phyloP scores from a whole-genome alignment of 1,140 invertebrate genomes.

The Lucilia cuprina region DNA sequence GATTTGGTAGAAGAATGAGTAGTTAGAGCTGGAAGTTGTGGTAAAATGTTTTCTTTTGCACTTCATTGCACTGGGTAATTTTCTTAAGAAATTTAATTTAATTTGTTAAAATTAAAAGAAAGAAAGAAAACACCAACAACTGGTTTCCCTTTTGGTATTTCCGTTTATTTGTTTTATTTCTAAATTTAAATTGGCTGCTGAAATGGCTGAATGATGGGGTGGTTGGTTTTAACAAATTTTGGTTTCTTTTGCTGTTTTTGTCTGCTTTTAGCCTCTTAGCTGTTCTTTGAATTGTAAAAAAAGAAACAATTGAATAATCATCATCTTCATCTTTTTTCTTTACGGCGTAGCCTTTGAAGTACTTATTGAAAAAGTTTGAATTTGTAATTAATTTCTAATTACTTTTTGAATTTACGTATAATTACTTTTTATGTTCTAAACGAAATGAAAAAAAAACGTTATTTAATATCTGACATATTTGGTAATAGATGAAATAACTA shows the following conservation, averaged over 20 bases:
- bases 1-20: neutral
- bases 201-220: neutral
- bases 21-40: neutral
- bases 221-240: too few species aligned
- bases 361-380: slow-evolving; percentile 9
- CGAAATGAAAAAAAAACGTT: neutral
- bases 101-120: neutral
- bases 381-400: slow-evolving; percentile 26
- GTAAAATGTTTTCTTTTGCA: slow-evolving; percentile 25
- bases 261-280: slow-evolving; percentile 16
- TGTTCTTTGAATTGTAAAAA: slow-evolving; percentile 18
- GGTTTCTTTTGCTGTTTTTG: neutral
- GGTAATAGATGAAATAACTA: neutral
- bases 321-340: slow-evolving; percentile 6
- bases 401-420: neutral
- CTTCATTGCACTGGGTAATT: slow-evolving; percentile 24
- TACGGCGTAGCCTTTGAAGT: neutral
- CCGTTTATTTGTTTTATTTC: neutral
- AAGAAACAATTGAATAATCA: slow-evolving; percentile 6
- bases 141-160: slow-evolving; percentile 10
- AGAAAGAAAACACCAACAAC: neutral
- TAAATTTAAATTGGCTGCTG: neutral
- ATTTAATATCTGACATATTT: neutral
- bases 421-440: neutral
- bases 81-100: slow-evolving; percentile 14